These are phyloP conservation scores for Hirtodrosophila confusa DNA, from an alignment of 2,888 invertebrate species.

Conservation along the genomic window DNA sequence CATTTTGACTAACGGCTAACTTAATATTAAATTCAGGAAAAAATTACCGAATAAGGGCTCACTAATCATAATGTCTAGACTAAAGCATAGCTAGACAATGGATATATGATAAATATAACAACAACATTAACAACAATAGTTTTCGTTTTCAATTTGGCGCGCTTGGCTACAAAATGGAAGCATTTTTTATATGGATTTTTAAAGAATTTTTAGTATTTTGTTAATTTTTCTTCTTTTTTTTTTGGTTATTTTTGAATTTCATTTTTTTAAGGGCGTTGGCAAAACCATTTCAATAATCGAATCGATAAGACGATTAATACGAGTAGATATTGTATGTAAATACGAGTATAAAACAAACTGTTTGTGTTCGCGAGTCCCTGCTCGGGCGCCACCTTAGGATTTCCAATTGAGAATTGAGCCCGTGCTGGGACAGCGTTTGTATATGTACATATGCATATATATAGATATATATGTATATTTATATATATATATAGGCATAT, in stretches of 20 bases:
- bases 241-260: slow-evolving; percentile 6
- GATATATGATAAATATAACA: slow-evolving; percentile 43
- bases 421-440: slow-evolving; percentile 5
- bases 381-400: no score
- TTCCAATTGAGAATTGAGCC: neutral
- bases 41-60: slow-evolving; percentile 20
- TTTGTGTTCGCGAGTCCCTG: slow-evolving; percentile 1
- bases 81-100: slow-evolving; percentile 38
- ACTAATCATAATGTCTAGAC: slow-evolving; percentile 19
- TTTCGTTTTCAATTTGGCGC: slow-evolving; percentile 28
- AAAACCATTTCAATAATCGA: slow-evolving; percentile 48
- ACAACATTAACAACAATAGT: slow-evolving; percentile 63
- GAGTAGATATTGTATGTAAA: slow-evolving; percentile 25
- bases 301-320: slow-evolving; percentile 35
- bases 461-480: slow-evolving; percentile 12
- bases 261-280: slow-evolving; percentile 35
- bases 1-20: slow-evolving; percentile 31
- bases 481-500: slow-evolving; percentile 15
- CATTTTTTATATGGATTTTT: slow-evolving; percentile 33
- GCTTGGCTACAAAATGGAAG: slow-evolving; percentile 74
- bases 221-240: neutral
- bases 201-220: neutral
- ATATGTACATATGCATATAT: slow-evolving; percentile 18
- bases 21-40: slow-evolving; percentile 26
- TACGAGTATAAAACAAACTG: slow-evolving; percentile 23